A percentile compares a stretch with the other conserved stretches of the same genome.
Conservation (phyloP, 1,140 invertebrate genomes). For the Hyles euphorbiae region DNA sequence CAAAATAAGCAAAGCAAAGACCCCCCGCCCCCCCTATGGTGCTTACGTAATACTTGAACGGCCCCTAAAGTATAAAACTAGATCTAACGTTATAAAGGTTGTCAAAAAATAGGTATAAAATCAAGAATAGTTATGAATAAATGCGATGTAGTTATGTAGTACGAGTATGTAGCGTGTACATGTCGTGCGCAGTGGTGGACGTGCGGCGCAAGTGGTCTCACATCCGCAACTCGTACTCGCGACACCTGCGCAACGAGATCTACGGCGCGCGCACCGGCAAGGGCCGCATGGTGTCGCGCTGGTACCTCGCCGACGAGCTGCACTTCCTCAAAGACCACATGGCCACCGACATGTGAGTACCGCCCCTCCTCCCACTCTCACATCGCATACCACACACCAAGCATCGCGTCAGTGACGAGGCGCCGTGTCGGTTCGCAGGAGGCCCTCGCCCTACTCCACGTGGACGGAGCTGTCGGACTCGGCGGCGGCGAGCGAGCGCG, state of each 20-base stretch:
- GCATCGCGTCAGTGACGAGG: neutral
- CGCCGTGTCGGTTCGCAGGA: constrained; percentile 28
- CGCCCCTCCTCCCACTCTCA: neutral
- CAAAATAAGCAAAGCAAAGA: no score
- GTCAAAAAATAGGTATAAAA: no score
- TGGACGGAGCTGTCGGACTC: constrained; percentile 27
- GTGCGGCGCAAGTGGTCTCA: constrained; percentile 68
- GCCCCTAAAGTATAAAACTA: no score
- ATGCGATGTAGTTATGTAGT: neutral
- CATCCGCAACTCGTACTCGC: constrained; percentile 69
- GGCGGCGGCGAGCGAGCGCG: constrained; percentile 11
- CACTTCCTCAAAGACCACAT: constrained; percentile 64
- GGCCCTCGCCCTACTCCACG: constrained; percentile 37
- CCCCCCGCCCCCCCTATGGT: no score
- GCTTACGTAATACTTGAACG: no score
- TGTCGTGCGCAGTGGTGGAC: constrained; percentile 45
- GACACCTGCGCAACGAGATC: constrained; percentile 67
- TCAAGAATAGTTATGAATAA: neutral
- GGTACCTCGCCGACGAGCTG: constrained; percentile 67
- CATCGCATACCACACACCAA: neutral
- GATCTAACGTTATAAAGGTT: no score
- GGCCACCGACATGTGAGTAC: constrained; percentile 60
- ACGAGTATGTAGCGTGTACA: neutral
- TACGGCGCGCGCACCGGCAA: constrained; percentile 59
- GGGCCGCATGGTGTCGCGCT: constrained; percentile 56